These are phyloP conservation scores for Microcebus lehilahytsara DNA, from an alignment of 2,113 vertebrate genomes.

Conservation along the genomic window DNA sequence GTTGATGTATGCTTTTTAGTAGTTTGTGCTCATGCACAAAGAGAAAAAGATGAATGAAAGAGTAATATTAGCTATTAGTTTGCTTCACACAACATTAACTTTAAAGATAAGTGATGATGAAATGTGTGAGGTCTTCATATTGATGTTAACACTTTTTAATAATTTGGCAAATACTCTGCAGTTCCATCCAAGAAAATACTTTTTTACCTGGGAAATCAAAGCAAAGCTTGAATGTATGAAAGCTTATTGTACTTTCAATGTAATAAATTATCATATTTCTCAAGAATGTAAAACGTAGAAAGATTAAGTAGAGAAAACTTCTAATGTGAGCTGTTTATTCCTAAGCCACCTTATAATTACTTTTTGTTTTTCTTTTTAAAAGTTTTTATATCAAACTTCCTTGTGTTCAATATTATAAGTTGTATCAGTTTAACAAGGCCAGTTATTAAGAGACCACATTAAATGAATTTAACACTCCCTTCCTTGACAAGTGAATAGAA, in stretches of 20 bases:
- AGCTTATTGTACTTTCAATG: background rate
- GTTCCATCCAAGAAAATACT: background rate
- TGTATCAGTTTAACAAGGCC: background rate
- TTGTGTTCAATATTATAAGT: background rate
- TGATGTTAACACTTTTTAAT: background rate
- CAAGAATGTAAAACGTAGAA: background rate
- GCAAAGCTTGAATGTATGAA: background rate
- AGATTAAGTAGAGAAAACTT: background rate
- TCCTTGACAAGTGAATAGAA: background rate
- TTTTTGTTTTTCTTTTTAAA: background rate
- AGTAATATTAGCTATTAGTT: background rate
- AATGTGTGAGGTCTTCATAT: background rate
- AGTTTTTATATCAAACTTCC: background rate
- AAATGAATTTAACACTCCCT: background rate
- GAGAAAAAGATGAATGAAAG: conserved; percentile 20
- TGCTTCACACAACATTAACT: conserved; percentile 14
- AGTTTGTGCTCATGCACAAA: background rate
- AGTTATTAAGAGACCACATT: background rate
- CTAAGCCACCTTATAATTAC: too few species aligned
- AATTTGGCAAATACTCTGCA: background rate
- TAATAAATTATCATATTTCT: background rate
- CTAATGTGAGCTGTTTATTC: background rate
- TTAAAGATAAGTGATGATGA: background rate
- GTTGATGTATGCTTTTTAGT: background rate
- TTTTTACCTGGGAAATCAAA: background rate